Conservation (phyloP, 2,113 vertebrate species). For the Eupsittula cactorum region DNA sequence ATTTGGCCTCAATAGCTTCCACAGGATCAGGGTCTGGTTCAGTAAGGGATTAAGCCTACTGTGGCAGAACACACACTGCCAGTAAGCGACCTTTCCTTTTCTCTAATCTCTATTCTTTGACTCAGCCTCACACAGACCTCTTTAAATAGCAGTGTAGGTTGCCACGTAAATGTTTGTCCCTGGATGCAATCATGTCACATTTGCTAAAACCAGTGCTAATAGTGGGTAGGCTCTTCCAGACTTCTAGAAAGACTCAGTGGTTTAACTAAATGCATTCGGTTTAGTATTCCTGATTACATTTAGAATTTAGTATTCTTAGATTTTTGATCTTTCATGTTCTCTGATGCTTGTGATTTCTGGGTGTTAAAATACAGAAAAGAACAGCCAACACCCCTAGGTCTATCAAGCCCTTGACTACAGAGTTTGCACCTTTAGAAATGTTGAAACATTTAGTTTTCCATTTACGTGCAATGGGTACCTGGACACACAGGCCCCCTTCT, state of each 20-base stretch:
- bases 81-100: neutral
- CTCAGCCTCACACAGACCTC: neutral
- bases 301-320: neutral
- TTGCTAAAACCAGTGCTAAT: neutral
- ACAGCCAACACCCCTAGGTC: too few species aligned
- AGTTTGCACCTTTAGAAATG: too few species aligned
- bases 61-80: neutral
- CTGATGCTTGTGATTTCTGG: neutral
- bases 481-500: neutral
- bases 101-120: neutral
- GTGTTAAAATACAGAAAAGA: neutral
- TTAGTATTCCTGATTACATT: neutral
- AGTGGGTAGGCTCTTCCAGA: neutral
- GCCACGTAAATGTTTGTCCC: neutral
- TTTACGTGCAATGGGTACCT: neutral
- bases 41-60: neutral
- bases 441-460: neutral
- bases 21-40: neutral
- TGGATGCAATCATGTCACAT: neutral
- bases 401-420: neutral
- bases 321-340: neutral
- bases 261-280: neutral
- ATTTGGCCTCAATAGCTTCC: conserved; percentile 13
- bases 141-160: neutral
- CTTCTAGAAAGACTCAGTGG: neutral